Conservation (phyloP, 2,797 vertebrate genomes). For the Bovichtus variegatus region DNA sequence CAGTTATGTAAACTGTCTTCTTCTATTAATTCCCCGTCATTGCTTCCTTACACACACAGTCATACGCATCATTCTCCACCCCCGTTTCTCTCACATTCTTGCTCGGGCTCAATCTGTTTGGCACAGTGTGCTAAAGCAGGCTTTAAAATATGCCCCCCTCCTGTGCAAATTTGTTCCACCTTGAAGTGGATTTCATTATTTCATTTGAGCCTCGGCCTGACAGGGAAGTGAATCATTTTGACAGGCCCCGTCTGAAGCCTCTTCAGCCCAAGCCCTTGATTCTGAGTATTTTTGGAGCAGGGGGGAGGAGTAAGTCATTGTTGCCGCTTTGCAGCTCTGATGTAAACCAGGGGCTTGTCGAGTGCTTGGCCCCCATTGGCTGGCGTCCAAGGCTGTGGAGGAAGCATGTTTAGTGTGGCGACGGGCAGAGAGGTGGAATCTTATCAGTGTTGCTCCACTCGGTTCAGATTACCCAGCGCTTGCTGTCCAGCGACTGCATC, state of each 20-base stretch:
- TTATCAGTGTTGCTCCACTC: constrained; percentile 79
- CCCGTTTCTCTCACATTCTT: constrained; percentile 63
- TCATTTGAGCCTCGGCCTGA: constrained; percentile 85
- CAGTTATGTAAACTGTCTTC: constrained; percentile 72
- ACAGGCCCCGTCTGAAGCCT: constrained; percentile 86
- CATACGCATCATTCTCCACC: constrained; percentile 65
- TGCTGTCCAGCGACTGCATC: constrained; percentile 66
- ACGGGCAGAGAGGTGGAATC: constrained; percentile 73
- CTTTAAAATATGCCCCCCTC: constrained; percentile 85
- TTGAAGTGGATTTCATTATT: constrained; percentile 90
- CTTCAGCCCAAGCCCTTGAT: constrained; percentile 84
- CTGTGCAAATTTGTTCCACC: constrained; percentile 88
- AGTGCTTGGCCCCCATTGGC: constrained; percentile 78
- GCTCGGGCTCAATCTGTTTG: constrained; percentile 80
- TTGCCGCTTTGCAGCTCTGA: constrained; percentile 77
- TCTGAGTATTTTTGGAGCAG: constrained; percentile 85
- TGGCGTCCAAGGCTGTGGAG: constrained; percentile 76
- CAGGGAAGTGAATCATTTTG: constrained; percentile 90
- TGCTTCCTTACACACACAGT: constrained; percentile 65
- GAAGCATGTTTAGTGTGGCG: constrained; percentile 71
- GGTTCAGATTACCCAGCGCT: constrained; percentile 75
- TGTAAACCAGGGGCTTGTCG: constrained; percentile 78
- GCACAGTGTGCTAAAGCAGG: constrained; percentile 78
- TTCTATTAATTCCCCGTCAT: constrained; percentile 74
- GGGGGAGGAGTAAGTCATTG: constrained; percentile 83